These are phyloP conservation scores for Heteromurus nitidus DNA, from an alignment of 2,888 invertebrate genomes.

Conservation along the genomic window DNA sequence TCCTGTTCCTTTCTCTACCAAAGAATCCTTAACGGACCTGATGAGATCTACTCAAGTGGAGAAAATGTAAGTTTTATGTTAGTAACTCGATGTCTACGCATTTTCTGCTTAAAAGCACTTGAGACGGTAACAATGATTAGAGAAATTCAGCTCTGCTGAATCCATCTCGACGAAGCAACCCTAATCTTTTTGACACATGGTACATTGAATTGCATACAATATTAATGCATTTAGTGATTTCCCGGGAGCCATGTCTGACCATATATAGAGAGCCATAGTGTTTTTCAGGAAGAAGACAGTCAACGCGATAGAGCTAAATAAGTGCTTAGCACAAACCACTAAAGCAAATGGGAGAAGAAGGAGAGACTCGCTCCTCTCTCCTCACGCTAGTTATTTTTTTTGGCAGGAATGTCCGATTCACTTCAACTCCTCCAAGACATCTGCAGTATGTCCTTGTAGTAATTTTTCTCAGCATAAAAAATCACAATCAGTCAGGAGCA, in stretches of 20 bases:
- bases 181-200: conserved; percentile 56
- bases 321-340: too few relatives aligned
- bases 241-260: conserved; percentile 35
- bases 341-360: too few relatives aligned
- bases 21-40: too few relatives aligned
- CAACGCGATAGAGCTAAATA: too few relatives aligned
- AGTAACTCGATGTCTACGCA: conserved; percentile 26
- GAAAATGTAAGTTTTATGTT: conserved; percentile 51
- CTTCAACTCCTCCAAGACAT: conserved; percentile 46
- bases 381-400: too few relatives aligned
- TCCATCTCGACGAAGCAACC: neutral
- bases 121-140: conserved; percentile 53
- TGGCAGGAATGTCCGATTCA: conserved; percentile 1
- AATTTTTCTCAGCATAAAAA: conserved; percentile 64
- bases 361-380: too few relatives aligned
- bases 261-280: too few relatives aligned
- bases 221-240: conserved; percentile 61
- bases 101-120: conserved; percentile 19
- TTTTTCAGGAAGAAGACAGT: too few relatives aligned
- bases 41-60: too few relatives aligned
- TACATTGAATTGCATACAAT: conserved; percentile 56
- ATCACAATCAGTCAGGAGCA: conserved; percentile 61
- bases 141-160: conserved; percentile 5
- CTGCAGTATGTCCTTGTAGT: conserved; percentile 59
- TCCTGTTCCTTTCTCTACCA: too few relatives aligned